Conservation (phyloP, 2,888 invertebrate genomes). For the Conchocele bisecta region DNA sequence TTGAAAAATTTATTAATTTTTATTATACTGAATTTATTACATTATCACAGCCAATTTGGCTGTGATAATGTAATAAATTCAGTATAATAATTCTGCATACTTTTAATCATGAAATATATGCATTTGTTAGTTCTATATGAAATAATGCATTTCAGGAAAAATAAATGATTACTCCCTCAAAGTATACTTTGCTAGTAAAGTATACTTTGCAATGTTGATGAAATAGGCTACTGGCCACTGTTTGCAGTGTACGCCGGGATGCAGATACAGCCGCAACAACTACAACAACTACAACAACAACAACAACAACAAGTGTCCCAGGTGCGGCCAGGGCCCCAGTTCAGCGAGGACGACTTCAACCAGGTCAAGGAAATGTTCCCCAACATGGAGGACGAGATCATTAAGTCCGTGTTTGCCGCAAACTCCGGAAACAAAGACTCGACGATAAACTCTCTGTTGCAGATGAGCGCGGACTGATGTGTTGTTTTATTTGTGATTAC, state of each 20-base stretch:
- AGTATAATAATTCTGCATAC: no score
- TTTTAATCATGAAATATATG: no score
- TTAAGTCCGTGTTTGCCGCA: constrained; percentile 94
- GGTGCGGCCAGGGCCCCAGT: constrained; percentile 66
- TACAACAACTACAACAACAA: constrained; percentile 26
- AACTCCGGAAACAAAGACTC: constrained; percentile 95
- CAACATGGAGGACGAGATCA: constrained; percentile 95
- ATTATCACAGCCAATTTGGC: no score
- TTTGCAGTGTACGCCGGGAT: background rate
- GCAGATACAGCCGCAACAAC: constrained; percentile 1
- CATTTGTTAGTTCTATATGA: no score
- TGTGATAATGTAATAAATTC: no score
- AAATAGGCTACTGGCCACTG: no score
- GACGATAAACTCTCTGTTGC: constrained; percentile 94
- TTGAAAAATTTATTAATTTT: no score
- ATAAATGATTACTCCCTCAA: no score
- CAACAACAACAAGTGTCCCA: constrained; percentile 34
- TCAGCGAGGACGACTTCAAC: constrained; percentile 83
- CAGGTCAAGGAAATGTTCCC: constrained; percentile 97
- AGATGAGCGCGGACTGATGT: constrained; percentile 85
- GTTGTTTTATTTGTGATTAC: background rate
- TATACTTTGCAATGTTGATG: no score
- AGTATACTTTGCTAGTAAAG: no score
- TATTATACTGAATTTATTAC: no score
- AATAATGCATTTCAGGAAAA: no score